Evolutionary conservation across 2,797 vertebrate species (phyloP), one percentile per base, ranked within the genome.

Genomic region (Coilia nasus): DNA sequence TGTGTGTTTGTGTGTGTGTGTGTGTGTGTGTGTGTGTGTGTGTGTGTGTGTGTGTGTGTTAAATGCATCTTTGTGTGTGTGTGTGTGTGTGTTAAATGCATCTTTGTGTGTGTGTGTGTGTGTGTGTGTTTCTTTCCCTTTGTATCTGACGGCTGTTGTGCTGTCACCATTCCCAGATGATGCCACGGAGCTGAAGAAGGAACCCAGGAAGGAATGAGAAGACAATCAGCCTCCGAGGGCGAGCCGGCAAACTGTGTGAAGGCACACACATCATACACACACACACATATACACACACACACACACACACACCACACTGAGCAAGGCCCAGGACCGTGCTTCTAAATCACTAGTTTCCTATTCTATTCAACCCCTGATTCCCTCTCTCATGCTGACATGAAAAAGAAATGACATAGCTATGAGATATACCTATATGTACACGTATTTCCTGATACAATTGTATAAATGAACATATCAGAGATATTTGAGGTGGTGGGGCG

Each of bases 221-320:
- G 94, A 95, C 95, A 94, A 94, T 95, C 94, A 88, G 94, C 94
- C 91, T 96, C 94, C 93, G 94, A 90, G 81, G 93, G 93, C 93
- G 93, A 93, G 92, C 94, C 96, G 95, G 95, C 94, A 94, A 96
- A 95, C 94, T 95, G 94, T 95, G 93, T 93, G 93, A 92, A 90
- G 93, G 94, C 93, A 89, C 87, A 88, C 71, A 90, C 35, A 90
- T 93, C 89, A 90, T 93, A 89, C 87, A 88, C n/a, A 90, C 93
- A 89, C 87, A 88, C 62, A 90, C 25, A 90, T 93, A 88, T 87
- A 88, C 28, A 90, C 93, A 94, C 91, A 54, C 92, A 93, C 91
- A 90, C 93, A 87, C 25, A 87, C 92, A 91, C 92, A 90, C 93
- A 90, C 90, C 90, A 93, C 92, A 50, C 44, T 81, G 90, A 92